Conservation (phyloP, 2,797 vertebrate species). For the Rhyacichthys aspro region DNA sequence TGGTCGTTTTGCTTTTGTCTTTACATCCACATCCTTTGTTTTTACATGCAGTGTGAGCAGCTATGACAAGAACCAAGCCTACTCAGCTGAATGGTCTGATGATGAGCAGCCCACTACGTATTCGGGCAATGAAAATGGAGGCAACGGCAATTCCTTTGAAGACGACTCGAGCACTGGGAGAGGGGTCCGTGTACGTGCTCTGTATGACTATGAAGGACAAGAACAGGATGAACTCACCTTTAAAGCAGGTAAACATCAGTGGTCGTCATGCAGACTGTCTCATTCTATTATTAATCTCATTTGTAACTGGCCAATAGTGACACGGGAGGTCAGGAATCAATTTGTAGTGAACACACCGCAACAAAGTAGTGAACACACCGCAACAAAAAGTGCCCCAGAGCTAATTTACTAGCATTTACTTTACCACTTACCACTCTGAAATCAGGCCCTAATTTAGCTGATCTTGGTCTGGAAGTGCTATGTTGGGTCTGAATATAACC, state of each 20-base stretch:
- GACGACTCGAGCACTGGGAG: constrained; percentile 82
- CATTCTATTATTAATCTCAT: constrained; percentile 1
- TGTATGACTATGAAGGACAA: constrained; percentile 97
- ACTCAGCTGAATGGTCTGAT: constrained; percentile 93
- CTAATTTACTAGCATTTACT: too few species aligned
- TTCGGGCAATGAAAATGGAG: constrained; percentile 88
- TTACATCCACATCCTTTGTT: background rate
- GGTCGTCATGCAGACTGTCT: background rate
- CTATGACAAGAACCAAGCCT: constrained; percentile 93
- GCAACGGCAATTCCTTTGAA: constrained; percentile 89
- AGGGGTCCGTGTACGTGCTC: constrained; percentile 89
- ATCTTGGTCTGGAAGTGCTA: too few species aligned
- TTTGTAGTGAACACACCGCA: too few species aligned
- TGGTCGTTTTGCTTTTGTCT: too few species aligned
- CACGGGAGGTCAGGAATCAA: constrained; percentile 34
- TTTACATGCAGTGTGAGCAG: constrained; percentile 87
- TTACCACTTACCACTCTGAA: too few species aligned
- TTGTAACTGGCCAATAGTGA: background rate
- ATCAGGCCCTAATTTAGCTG: background rate
- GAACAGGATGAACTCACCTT: constrained; percentile 97
- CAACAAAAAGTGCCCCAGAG: too few species aligned
- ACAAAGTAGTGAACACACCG: too few species aligned
- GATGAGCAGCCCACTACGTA: constrained; percentile 89
- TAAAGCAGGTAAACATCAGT: constrained; percentile 86
- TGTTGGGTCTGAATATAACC: too few species aligned